phyloP scores from a whole-genome alignment of 2,113 vertebrate genomes.

The Rhabdomys dilectus region DNA sequence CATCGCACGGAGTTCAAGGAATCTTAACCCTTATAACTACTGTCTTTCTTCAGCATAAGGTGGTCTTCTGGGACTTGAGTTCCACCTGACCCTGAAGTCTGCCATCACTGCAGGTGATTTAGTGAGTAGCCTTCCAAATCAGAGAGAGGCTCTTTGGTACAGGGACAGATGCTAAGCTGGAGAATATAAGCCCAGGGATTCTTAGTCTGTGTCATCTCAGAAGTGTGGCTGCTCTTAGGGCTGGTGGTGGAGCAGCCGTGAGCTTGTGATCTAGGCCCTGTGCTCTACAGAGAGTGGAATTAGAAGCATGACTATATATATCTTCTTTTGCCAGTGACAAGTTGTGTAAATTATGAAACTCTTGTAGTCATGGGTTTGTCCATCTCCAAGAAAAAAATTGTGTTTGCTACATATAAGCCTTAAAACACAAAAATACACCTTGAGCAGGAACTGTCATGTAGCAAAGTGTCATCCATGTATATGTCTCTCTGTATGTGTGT shows the following conservation, averaged over 20 bases:
- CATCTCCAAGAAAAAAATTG: neutral
- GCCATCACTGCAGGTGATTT: neutral
- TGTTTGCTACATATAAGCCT: neutral
- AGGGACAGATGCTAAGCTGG: neutral
- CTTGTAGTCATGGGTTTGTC: neutral
- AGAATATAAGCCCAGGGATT: neutral
- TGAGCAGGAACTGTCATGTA: neutral
- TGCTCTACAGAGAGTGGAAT: neutral
- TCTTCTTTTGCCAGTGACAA: neutral
- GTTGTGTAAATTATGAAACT: neutral
- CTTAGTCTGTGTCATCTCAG: neutral
- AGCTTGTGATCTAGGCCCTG: neutral
- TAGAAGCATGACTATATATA: neutral
- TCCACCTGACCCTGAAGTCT: neutral
- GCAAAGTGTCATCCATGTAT: neutral
- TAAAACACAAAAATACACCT: constrained; percentile 36
- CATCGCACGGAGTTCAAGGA: neutral
- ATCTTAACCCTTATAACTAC: neutral
- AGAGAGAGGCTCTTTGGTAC: neutral
- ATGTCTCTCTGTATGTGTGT: neutral
- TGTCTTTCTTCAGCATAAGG: neutral
- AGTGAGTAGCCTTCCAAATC: neutral
- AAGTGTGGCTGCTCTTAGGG: neutral
- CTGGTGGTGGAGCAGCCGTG: neutral
- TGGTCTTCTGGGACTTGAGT: neutral